phyloP scores from a whole-genome alignment of 1,140 invertebrate genomes.

The Episyrphus balteatus region DNA sequence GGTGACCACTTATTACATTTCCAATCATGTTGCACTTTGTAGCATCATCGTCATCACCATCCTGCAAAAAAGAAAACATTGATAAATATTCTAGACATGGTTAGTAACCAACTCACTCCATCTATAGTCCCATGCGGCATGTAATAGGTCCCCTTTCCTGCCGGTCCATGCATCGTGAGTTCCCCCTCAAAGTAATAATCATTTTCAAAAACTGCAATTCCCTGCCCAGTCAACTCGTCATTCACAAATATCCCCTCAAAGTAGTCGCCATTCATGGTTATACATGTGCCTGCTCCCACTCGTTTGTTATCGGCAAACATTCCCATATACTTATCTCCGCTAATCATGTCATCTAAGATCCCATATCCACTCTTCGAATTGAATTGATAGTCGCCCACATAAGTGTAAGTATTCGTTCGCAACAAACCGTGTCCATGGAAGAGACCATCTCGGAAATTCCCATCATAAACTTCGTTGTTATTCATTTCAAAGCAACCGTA shows the following conservation, averaged over 20 bases:
- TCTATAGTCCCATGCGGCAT: conserved; percentile 41
- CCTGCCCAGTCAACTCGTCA: conserved; percentile 67
- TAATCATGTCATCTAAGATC: conserved; percentile 73
- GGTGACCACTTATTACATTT: conserved; percentile 40
- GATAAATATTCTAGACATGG: too few relatives aligned
- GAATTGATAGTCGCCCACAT: conserved; percentile 72
- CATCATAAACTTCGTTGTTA: conserved; percentile 66
- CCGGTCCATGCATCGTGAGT: conserved; percentile 45
- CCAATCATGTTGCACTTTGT: conserved; percentile 22
- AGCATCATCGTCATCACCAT: conserved; percentile 18
- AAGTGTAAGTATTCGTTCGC: conserved; percentile 69
- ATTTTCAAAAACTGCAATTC: conserved; percentile 79
- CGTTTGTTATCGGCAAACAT: conserved; percentile 73
- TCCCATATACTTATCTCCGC: conserved; percentile 81
- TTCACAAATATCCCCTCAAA: conserved; percentile 76
- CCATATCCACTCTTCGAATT: conserved; percentile 74
- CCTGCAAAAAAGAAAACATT: too few relatives aligned
- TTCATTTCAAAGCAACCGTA: conserved; percentile 53
- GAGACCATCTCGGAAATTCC: conserved; percentile 71
- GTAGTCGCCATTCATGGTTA: conserved; percentile 80
- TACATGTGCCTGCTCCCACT: conserved; percentile 69
- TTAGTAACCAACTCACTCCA: background rate
- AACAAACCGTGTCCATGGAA: conserved; percentile 75
- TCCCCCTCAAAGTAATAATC: conserved; percentile 82
- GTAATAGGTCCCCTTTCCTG: conserved; percentile 70